Evolutionary conservation across 2,113 vertebrate genomes (phyloP), one percentile per base, ranked within the genome.

Genomic region (Phylloscopus trochilus): DNA sequence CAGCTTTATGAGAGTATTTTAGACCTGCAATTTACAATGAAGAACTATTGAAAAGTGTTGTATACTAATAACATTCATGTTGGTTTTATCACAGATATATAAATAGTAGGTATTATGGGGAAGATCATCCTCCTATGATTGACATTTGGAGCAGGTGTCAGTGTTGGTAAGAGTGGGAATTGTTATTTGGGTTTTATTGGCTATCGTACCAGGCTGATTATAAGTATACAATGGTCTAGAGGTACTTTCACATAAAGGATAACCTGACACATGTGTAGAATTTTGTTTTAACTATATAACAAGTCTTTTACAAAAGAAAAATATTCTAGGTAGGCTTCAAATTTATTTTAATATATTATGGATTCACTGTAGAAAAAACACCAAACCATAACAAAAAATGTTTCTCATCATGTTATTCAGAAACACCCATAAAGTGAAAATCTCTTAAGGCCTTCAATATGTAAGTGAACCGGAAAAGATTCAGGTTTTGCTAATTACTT

Each of bases 141-240:
- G 39, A 43, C 15, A 67, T 37, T 8, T 63, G 5, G 43, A 89
- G 33, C 30, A 73, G n/a, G 5, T 66, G 5, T 44, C 56, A 47
- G 4, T 44, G 62, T 35, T 0, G 0, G 12, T 33, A 69, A 56
- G 0, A 52, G 5, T 15, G 28, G 19, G 47, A 63, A 58, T 24
- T 44, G 10, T 70, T 76, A 47, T 35, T 47, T 60, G 47, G 20
- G 11, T 60, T 91, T 64, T 52, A 37, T 9, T 56, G 23, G 10
- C 33, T 73, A 33, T 56, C 39, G 10, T 9, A 44, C 39, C 22
- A 77, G 8, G 7, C 26, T 41, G 39, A 31, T 46, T 24, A 59
- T 18, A 80, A 79, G 47, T 18, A 47, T 14, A 64, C 0, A 2
- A 19, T 27, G 21, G 6, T 67, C 24, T 33, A 66, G 10, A 86